phyloP scores from a whole-genome alignment of 2,113 vertebrate species.

The Lethenteron camtschaticum region DNA sequence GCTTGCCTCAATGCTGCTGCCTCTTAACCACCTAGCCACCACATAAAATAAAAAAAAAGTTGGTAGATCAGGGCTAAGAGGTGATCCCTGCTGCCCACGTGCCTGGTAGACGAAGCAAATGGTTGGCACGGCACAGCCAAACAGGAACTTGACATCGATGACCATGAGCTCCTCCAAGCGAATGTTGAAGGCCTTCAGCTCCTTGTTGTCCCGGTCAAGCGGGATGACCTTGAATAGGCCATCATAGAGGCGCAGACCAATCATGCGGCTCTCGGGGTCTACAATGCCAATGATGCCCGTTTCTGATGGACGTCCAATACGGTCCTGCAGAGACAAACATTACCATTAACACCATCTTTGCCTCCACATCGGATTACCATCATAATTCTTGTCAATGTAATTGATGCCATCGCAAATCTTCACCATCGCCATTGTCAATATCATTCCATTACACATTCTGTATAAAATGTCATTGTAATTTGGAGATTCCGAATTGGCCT shows the following conservation, averaged over 20 bases:
- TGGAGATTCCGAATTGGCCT: too few species aligned
- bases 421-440: too few species aligned
- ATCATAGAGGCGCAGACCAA: constrained; percentile 75
- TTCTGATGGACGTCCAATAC: constrained; percentile 85
- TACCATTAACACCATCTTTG: accelerated
- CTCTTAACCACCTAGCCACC: too few species aligned
- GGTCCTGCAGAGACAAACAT: constrained; percentile 32
- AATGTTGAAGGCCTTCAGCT: constrained; percentile 92
- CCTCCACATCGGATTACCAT: too few species aligned
- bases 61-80: too few species aligned
- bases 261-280: constrained; percentile 92
- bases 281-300: constrained; percentile 93
- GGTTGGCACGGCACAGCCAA: constrained; percentile 77
- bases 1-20: too few species aligned
- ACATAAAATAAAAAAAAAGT: too few species aligned
- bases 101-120: constrained; percentile 99
- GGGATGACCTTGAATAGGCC: constrained; percentile 95
- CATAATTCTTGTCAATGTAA: too few species aligned
- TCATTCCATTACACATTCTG: too few species aligned
- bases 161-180: constrained; percentile 87
- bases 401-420: too few species aligned
- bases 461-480: too few species aligned
- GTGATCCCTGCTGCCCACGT: constrained; percentile 3
- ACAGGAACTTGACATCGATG: constrained; percentile 90
- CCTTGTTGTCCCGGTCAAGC: constrained; percentile 76